Base-by-base conservation (phyloP, 2,888 invertebrate species). In the Plagiodera versicolora region DNA sequence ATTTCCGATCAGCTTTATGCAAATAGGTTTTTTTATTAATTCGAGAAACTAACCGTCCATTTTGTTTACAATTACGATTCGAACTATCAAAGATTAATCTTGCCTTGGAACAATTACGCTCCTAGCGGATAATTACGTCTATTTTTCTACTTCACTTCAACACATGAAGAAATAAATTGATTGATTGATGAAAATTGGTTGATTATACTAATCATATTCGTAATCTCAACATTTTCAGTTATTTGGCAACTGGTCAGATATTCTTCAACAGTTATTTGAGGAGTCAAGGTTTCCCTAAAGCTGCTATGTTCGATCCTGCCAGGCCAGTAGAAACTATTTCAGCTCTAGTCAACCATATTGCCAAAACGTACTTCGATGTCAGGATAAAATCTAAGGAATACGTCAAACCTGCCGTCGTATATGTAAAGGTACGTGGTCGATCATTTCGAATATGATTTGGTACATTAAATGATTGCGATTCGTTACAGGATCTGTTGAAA, bases 231-330 rank as follows among this genome's bases (percentile, higher is more conserved):
- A 24, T 24, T 79, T 80, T 48, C 79, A 90, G 90, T 73, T 91
- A 91, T 76, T 77, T 91, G 56, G 78, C 84, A 32, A 88, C 89
- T 0, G 85, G 82, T 0, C 88, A 91, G 68, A 86, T 88, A 73
- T 84, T 92, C 71, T 83, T 89, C 39, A 93, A 93, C 79, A 86
- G 87, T 48, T 89, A 91, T 78, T 80, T 93, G 2, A 89, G 90
- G 75, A 82, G 87, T 17, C 90, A 91, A 77, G 91, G 91, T 54
- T 85, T 89, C 56, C 91, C 92, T 0, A 89, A 90, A 75, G 81
- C 82, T 45, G 86, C 87, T 0, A 84, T 87, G 72, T 87, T 93
- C 74, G 88, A 91, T 74, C 82, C 88, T 35, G 81, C 83, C 1
- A 83, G 85, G 24, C 89, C 92, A 0, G 86, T 87, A 1, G 88